Base-by-base conservation (phyloP, 2,113 vertebrate species). In the Sylvia atricapilla region DNA sequence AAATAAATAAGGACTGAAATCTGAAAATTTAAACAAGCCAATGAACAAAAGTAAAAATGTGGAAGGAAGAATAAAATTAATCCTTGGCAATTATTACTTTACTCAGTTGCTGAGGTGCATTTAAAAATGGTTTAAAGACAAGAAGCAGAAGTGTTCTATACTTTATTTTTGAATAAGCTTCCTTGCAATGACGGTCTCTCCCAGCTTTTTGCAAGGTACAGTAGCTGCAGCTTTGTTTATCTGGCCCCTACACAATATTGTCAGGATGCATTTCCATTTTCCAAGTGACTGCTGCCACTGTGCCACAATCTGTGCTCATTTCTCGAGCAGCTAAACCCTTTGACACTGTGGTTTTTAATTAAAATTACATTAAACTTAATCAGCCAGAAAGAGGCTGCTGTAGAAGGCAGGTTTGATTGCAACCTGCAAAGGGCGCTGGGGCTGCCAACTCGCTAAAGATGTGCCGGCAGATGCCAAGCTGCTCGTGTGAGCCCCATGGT, bases 281-380 rank as follows among this genome's bases (percentile, higher is more conserved):
- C 98, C 99, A 98, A 98, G 98, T 98, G 99, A 99, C 99, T 98
- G 98, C 98, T 99, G 98, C 99, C 98, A 98, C 99, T 99, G 99
- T 97, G 99, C 98, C 97, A 97, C 99, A 99, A 99, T 99, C 99
- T 99, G 99, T 98, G 98, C 99, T 99, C 99, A 98, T 99, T 99
- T 99, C 99, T 99, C 99, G 98, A 98, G 98, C 99, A 99, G 99
- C 99, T 99, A 99, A 99, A 99, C 99, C 99, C 99, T 99, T 99
- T 99, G 99, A 99, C 99, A 99, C 99, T 99, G 99, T 99, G 99
- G 99, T 99, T 99, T 99, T 99, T 99, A 99, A 99, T 99, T 99
- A 99, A 99, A 99, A 99, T 99, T 99, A 99, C 98, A 99, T 99
- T 99, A 99, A 99, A 99, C 99, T 99, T 99, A 99, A 99, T 99